phyloP scores from a whole-genome alignment of 2,113 vertebrate species.

The Macrotis lagotis region DNA sequence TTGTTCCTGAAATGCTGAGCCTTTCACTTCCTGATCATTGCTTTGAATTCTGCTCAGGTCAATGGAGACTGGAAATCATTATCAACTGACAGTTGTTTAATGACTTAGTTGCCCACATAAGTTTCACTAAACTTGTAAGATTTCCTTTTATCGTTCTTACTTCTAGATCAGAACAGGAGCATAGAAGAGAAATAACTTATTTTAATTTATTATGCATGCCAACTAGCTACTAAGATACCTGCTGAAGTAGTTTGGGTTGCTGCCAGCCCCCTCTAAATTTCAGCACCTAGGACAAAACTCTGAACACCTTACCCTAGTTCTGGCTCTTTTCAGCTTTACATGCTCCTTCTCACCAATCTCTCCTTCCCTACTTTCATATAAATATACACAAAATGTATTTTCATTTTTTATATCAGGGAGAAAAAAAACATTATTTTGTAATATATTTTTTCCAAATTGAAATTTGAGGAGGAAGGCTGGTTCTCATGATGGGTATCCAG shows the following conservation, averaged over 20 bases:
- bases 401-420: not conserved
- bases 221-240: not conserved
- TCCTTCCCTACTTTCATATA: not conserved
- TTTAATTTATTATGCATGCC: not conserved
- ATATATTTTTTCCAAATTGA: not conserved
- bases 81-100: not conserved
- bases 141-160: not conserved
- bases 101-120: not conserved
- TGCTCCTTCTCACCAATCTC: not conserved
- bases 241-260: not conserved
- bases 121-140: not conserved
- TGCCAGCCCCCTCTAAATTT: not conserved
- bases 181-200: not conserved
- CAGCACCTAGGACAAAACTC: not conserved
- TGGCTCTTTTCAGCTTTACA: not conserved
- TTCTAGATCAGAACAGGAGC: not conserved
- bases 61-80: not conserved
- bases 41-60: slow-evolving; percentile 5
- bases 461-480: not conserved
- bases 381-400: not conserved
- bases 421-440: not conserved
- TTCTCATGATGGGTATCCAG: not conserved
- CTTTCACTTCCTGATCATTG: not conserved
- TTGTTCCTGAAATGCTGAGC: not conserved
- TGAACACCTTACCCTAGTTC: not conserved